Evolutionary conservation across 2,888 invertebrate genomes (phyloP).

Genomic region (Muschampia plurimacula): DNA sequence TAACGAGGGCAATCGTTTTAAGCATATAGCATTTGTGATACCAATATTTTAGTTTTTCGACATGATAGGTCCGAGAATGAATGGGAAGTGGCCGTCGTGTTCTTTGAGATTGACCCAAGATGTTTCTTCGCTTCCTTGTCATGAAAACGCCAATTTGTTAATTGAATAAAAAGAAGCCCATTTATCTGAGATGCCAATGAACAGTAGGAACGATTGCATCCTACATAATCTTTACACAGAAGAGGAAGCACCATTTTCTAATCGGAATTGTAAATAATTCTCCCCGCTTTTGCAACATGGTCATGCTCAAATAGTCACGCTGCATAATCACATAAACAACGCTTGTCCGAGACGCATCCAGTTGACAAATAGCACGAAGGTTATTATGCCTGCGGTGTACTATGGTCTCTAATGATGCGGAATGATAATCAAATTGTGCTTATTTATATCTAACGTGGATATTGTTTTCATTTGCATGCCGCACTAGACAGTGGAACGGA

Average conservation of each 20-base stretch:
- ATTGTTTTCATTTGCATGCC: constrained; percentile 56
- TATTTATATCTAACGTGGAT: constrained; percentile 42
- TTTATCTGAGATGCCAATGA: neutral
- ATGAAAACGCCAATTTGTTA: neutral
- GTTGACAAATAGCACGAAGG: constrained; percentile 37
- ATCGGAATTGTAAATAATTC: constrained; percentile 36
- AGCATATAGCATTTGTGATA: too few species aligned
- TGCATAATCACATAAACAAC: constrained; percentile 43
- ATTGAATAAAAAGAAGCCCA: constrained; percentile 17
- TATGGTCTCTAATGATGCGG: constrained; percentile 26
- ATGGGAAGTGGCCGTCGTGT: too few species aligned
- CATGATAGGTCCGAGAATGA: too few species aligned
- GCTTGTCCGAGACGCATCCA: constrained; percentile 20
- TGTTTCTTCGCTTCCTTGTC: too few species aligned
- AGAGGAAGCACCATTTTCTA: constrained; percentile 26
- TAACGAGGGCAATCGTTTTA: too few species aligned
- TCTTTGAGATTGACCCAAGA: too few species aligned
- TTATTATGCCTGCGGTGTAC: neutral
- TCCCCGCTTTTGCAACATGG: constrained; percentile 35
- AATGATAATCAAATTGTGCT: constrained; percentile 43
- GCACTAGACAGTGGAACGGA: constrained; percentile 46
- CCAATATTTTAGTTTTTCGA: too few species aligned
- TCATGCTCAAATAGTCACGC: constrained; percentile 41
- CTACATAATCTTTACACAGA: neutral
- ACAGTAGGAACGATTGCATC: constrained; percentile 6